phyloP scores from a whole-genome alignment of 2,888 invertebrate genomes.

The Byasa hedistus region DNA sequence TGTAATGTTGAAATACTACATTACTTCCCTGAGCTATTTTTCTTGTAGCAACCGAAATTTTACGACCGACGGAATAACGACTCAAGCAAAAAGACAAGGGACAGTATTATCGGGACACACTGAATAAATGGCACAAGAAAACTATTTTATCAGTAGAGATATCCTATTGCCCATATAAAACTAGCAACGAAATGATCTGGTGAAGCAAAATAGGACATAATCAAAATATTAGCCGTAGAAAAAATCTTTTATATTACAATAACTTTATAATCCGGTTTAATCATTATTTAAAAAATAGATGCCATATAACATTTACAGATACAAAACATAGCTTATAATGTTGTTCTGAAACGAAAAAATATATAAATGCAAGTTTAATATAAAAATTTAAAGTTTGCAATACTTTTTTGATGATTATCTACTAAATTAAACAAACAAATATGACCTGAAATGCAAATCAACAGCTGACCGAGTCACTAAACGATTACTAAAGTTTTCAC shows the following conservation, averaged over 20 bases:
- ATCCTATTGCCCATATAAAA: conserved; percentile 26
- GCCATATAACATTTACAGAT: too few species aligned
- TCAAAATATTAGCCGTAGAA: background rate
- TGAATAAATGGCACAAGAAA: conserved; percentile 22
- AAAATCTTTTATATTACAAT: background rate
- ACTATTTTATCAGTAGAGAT: conserved; percentile 20
- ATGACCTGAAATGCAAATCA: too few species aligned
- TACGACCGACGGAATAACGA: conserved; percentile 16
- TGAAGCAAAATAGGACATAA: conserved; percentile 9
- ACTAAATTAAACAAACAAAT: too few species aligned
- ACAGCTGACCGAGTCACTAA: too few species aligned
- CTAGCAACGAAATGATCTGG: conserved; percentile 7
- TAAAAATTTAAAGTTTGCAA: too few species aligned
- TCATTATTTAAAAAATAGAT: too few species aligned
- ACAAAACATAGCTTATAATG: too few species aligned
- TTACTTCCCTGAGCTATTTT: background rate
- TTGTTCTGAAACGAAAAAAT: too few species aligned
- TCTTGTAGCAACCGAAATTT: conserved; percentile 17
- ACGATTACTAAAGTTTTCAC: too few species aligned
- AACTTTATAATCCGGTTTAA: too few species aligned
- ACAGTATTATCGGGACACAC: conserved; percentile 22
- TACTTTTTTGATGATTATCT: too few species aligned
- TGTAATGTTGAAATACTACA: background rate
- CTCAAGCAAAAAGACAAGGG: conserved; percentile 24
- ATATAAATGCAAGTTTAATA: too few species aligned